These are phyloP conservation scores for Lithobates pipiens DNA, from an alignment of 2,797 vertebrate genomes.

Conservation along the genomic window DNA sequence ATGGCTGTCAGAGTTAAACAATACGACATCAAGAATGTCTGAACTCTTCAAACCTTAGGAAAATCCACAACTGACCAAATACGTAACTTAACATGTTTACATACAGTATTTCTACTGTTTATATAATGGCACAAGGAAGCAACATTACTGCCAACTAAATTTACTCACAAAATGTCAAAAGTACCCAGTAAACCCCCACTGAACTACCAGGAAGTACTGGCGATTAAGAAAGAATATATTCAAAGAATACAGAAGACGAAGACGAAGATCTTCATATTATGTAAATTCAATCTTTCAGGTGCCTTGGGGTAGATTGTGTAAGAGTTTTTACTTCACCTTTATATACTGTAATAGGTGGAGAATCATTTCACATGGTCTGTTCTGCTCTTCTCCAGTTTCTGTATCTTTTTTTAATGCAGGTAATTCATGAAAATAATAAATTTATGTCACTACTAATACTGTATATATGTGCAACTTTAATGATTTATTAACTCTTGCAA, in stretches of 20 bases:
- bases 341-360: no score
- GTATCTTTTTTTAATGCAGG: no score
- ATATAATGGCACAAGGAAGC: background rate
- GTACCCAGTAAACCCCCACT: background rate
- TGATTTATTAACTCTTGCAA: no score
- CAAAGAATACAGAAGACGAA: background rate
- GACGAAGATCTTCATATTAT: background rate
- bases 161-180: background rate
- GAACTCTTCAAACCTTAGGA: no score
- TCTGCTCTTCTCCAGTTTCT: no score
- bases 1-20: no score
- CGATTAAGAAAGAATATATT: background rate
- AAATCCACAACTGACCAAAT: no score
- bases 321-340: background rate
- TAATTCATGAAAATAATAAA: no score
- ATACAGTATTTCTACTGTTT: background rate
- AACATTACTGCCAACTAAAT: background rate
- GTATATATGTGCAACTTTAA: no score
- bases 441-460: no score
- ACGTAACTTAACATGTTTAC: background rate
- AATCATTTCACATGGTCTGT: no score
- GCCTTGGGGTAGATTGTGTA: background rate
- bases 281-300: background rate
- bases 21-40: no score
- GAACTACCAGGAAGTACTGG: background rate